These are phyloP conservation scores for Pristionchus arcanus DNA, from an alignment of 2,888 invertebrate species.

Conservation along the genomic window DNA sequence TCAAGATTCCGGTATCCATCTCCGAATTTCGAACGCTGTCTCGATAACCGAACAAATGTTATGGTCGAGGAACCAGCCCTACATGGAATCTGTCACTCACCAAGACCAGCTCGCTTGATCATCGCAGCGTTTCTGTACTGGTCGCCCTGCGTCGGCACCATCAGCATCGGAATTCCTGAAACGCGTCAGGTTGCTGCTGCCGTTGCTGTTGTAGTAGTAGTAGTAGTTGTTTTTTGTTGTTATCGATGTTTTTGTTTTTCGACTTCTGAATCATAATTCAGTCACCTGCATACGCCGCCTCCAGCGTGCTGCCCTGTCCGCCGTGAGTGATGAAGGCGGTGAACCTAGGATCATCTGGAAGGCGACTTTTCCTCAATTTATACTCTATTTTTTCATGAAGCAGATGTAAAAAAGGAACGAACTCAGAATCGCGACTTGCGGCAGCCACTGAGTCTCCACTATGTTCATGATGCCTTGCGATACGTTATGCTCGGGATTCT, in stretches of 20 bases:
- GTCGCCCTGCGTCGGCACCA: slow-evolving; percentile 35
- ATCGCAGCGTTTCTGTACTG: slow-evolving; percentile 17
- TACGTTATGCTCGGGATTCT: background rate
- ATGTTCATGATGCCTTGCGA: background rate
- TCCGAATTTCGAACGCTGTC: too few species aligned
- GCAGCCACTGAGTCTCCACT: background rate
- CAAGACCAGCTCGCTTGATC: background rate
- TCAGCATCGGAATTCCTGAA: background rate
- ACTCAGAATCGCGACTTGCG: background rate
- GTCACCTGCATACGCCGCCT: background rate
- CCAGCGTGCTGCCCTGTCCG: slow-evolving; percentile 17
- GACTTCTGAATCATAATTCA: background rate
- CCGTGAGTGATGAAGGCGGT: background rate
- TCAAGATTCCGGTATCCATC: too few species aligned
- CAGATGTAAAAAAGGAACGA: background rate
- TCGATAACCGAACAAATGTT: too few species aligned
- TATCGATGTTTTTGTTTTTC: too few species aligned
- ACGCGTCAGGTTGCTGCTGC: too few species aligned
- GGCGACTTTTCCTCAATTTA: too few species aligned
- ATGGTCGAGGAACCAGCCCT: too few species aligned
- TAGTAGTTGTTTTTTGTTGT: too few species aligned
- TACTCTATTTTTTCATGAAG: background rate
- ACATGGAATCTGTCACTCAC: background rate
- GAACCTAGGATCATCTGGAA: background rate
- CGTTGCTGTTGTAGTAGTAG: too few species aligned